phyloP scores from a whole-genome alignment of 2,888 invertebrate species.

The Epicampocera succincta region DNA sequence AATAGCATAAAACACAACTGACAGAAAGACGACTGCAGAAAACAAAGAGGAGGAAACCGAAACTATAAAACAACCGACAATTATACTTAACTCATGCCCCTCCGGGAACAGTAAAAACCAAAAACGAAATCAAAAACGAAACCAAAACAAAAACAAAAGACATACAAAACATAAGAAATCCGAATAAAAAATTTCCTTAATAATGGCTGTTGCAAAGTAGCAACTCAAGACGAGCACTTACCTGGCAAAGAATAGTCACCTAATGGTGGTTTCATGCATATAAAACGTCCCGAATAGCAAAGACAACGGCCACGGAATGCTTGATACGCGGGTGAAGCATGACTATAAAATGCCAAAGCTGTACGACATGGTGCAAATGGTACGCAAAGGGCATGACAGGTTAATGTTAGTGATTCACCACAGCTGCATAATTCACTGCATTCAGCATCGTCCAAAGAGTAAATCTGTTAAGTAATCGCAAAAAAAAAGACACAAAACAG shows the following conservation, averaged over 20 bases:
- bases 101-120: background rate
- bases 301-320: conserved; percentile 94
- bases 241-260: conserved; percentile 83
- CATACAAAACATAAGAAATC: conserved; percentile 22
- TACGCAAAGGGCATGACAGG: conserved; percentile 94
- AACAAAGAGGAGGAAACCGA: background rate
- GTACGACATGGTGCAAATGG: conserved; percentile 93
- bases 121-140: conserved; percentile 20
- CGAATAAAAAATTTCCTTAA: conserved; percentile 12
- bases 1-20: conserved; percentile 24
- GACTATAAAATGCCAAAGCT: conserved; percentile 93
- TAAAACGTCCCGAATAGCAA: conserved; percentile 95
- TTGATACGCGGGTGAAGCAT: conserved; percentile 94
- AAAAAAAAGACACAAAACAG: conserved; percentile 30
- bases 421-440: conserved; percentile 96
- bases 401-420: conserved; percentile 88
- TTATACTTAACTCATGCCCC: conserved; percentile 16
- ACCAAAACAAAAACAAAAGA: conserved; percentile 15
- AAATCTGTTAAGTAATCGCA: conserved; percentile 77
- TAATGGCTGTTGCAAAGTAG: conserved; percentile 49
- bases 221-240: conserved; percentile 71
- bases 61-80: conserved; percentile 14
- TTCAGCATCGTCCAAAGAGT: conserved; percentile 89
- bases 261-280: conserved; percentile 93
- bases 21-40: conserved; percentile 14